Evolutionary conservation across 1,140 invertebrate genomes (phyloP).

Genomic region (Dreissena polymorpha): DNA sequence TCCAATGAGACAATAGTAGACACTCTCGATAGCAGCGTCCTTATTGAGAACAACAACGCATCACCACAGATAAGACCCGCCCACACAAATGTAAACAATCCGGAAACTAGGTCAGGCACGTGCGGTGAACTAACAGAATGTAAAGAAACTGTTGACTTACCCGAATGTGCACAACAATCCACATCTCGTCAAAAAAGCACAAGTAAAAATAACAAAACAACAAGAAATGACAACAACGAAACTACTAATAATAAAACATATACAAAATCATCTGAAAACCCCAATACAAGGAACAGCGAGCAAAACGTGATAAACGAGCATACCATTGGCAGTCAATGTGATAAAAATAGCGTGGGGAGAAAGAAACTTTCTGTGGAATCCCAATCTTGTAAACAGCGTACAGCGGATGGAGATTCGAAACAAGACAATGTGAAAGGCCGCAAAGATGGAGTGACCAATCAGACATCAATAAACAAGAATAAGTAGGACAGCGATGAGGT

Average conservation of each 20-base stretch:
- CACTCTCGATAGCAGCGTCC: neutral
- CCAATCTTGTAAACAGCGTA: neutral
- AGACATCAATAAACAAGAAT: neutral
- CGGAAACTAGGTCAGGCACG: neutral
- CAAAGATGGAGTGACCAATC: neutral
- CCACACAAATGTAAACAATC: neutral
- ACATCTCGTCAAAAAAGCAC: neutral
- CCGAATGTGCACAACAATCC: neutral
- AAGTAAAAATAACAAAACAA: neutral
- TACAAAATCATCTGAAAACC: neutral
- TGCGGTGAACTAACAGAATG: neutral
- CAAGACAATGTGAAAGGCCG: neutral
- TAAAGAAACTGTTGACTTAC: too few species aligned
- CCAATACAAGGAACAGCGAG: too few species aligned
- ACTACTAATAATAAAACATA: too few species aligned
- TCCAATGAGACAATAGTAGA: neutral
- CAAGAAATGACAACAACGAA: neutral
- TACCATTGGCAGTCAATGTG: neutral
- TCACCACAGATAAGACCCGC: neutral
- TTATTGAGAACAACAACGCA: neutral
- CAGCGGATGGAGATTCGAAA: neutral
- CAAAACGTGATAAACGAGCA: neutral
- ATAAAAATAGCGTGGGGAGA: too few species aligned
- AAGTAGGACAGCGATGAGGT: conserved; percentile 6
- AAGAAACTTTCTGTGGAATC: neutral